A percentile compares a stretch with the other conserved stretches of the same genome.
Evolutionary conservation across 2,797 vertebrate species (phyloP).

Genomic region (Acanthis flammea): DNA sequence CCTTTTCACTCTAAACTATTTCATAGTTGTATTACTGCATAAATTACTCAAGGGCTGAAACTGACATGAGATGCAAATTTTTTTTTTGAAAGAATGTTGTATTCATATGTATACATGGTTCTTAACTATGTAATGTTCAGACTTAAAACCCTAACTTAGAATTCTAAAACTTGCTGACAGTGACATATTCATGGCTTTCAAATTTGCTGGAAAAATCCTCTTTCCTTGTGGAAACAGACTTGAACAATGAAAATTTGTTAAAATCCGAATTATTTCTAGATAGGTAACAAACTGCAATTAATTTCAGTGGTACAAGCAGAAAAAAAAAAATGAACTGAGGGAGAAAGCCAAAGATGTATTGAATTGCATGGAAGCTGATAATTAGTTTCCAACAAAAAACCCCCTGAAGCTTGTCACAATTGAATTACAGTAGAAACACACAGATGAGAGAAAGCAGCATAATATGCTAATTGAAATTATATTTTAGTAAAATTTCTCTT

Average conservation of each 20-base stretch:
- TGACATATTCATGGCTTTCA: neutral
- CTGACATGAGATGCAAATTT: neutral
- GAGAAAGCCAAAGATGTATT: neutral
- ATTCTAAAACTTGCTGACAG: neutral
- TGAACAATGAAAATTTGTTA: neutral
- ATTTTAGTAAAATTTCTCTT: neutral
- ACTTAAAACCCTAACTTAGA: neutral
- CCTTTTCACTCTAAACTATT: neutral
- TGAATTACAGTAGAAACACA: neutral
- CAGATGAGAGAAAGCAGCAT: neutral
- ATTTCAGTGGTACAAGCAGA: neutral
- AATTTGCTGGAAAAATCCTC: neutral
- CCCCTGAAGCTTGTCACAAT: neutral
- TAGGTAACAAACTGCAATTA: neutral
- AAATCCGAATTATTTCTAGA: neutral
- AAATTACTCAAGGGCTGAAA: neutral
- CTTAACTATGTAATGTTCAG: neutral
- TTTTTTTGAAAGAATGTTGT: neutral
- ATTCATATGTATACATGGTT: neutral
- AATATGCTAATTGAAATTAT: neutral
- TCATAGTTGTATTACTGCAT: neutral
- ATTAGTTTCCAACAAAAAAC: neutral
- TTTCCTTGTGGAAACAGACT: neutral
- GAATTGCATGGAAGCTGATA: neutral
- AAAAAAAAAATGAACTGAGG: neutral